Conservation (phyloP, 1,140 invertebrate species). For the Sitobion miscanthi region DNA sequence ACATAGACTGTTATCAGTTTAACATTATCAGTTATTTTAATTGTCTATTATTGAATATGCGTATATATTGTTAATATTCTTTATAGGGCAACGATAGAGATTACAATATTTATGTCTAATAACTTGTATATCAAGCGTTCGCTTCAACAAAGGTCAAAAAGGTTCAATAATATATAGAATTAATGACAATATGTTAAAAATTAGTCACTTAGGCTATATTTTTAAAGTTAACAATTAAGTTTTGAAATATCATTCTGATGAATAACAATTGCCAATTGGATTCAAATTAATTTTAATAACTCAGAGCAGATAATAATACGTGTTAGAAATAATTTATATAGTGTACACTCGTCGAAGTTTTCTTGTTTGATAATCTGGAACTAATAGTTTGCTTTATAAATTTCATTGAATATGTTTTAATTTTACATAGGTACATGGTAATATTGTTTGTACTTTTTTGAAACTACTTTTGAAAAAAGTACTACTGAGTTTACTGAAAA, state of each 20-base stretch:
- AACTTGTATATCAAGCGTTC: neutral
- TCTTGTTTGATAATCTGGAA: neutral
- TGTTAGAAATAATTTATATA: neutral
- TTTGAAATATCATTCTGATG: neutral
- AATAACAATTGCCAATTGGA: neutral
- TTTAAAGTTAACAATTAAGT: neutral
- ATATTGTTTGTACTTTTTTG: neutral
- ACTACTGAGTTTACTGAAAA: too few species aligned
- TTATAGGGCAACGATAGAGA: constrained; percentile 7
- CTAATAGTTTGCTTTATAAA: neutral
- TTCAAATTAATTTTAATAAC: neutral
- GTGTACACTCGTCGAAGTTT: neutral
- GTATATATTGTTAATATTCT: neutral
- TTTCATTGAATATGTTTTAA: neutral
- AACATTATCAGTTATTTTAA: constrained; percentile 37
- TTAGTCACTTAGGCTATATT: neutral
- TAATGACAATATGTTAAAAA: constrained; percentile 7
- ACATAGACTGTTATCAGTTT: constrained; percentile 18
- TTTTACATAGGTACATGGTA: neutral
- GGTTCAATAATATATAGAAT: neutral
- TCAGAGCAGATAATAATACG: neutral
- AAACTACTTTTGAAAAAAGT: too few species aligned
- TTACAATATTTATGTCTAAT: neutral
- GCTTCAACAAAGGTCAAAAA: neutral
- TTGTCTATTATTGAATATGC: constrained; percentile 30